Evolutionary conservation across 1,140 invertebrate genomes (phyloP).

Genomic region (Pectinophora gossypiella): DNA sequence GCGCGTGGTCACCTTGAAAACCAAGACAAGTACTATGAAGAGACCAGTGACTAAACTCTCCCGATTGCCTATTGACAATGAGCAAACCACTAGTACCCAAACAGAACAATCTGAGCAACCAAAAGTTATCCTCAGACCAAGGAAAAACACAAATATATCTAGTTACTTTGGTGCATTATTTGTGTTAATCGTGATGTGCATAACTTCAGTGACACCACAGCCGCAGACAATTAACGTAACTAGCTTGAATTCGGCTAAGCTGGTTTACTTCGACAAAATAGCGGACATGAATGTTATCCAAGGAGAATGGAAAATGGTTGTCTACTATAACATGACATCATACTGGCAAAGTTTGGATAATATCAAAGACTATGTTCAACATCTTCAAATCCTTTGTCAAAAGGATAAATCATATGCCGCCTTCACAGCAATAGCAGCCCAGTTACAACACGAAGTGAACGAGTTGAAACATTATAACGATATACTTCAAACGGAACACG

Average conservation of each 20-base stretch:
- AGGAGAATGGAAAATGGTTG: not conserved
- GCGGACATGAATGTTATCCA: not conserved
- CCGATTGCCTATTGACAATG: not conserved
- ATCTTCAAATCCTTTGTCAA: too few relatives aligned
- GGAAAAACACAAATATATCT: not conserved
- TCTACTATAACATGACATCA: not conserved
- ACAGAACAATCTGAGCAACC: not conserved
- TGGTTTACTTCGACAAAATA: not conserved
- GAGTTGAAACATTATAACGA: too few relatives aligned
- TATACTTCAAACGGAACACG: too few relatives aligned
- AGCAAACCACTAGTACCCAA: not conserved
- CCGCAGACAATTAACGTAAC: not conserved
- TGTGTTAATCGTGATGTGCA: not conserved
- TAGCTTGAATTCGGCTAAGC: not conserved
- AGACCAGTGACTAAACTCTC: not conserved
- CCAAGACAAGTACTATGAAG: slow-evolving; percentile 2
- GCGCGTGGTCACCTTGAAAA: slow-evolving; percentile 17
- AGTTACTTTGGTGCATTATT: not conserved
- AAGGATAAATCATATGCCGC: too few relatives aligned
- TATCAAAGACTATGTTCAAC: not conserved
- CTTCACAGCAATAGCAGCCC: too few relatives aligned
- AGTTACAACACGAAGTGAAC: too few relatives aligned
- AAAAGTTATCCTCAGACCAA: too few relatives aligned
- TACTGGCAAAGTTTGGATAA: not conserved
- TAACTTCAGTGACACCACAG: not conserved